Conservation (phyloP, 1,140 invertebrate genomes). For the Euschistus heros region DNA sequence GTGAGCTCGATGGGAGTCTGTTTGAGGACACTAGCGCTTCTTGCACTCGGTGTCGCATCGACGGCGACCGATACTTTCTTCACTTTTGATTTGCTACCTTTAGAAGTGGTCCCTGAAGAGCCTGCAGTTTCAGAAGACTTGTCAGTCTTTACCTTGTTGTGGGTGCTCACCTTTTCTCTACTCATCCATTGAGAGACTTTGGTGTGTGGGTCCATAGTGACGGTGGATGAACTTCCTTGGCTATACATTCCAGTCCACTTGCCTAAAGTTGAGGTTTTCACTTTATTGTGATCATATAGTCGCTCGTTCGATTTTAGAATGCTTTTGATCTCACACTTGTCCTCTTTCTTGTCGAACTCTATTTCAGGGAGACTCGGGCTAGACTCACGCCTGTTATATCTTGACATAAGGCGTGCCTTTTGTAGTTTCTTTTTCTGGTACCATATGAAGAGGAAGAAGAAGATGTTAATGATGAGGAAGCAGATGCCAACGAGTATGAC, state of each 20-base stretch:
- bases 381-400: conserved; percentile 36
- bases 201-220: conserved; percentile 60
- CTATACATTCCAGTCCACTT: conserved; percentile 53
- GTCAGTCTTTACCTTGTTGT: conserved; percentile 39
- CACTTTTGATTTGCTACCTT: conserved; percentile 26
- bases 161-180: conserved; percentile 45
- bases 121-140: conserved; percentile 19
- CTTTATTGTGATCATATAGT: conserved; percentile 44
- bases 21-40: conserved; percentile 56
- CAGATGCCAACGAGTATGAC: conserved; percentile 64
- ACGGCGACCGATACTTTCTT: conserved; percentile 61
- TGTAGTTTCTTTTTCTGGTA: conserved; percentile 54
- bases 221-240: conserved; percentile 61
- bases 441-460: conserved; percentile 63
- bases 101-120: conserved; percentile 22
- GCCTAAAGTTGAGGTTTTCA: conserved; percentile 35
- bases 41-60: conserved; percentile 58
- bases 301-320: conserved; percentile 44
- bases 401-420: conserved; percentile 35
- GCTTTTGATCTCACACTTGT: conserved; percentile 38
- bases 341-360: conserved; percentile 26
- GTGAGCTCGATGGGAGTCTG: conserved; percentile 62
- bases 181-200: conserved; percentile 78
- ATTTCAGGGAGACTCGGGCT: conserved; percentile 25
- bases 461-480: conserved; percentile 72